Base-by-base conservation (phyloP, 2,113 vertebrate species). In the Carassius carassius region DNA sequence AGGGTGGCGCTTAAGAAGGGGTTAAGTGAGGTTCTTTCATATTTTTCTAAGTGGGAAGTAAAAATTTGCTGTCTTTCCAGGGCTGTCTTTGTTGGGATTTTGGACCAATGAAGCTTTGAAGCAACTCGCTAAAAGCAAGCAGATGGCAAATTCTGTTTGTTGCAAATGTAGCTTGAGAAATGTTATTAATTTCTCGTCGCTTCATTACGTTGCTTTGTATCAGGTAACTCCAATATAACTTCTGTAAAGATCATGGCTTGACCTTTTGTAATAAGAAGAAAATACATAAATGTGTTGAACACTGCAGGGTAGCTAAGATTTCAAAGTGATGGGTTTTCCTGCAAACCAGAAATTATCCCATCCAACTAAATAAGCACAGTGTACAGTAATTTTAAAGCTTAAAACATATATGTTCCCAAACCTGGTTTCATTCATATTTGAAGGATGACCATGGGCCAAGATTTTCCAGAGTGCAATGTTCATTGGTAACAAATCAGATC, bases 361-460 rank as follows among this genome's bases (percentile, higher is more conserved):
- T 63, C 16, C 58, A 60, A 83, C 44, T 67, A 19, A n/a, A 23
- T 41, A 51, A 23, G 49, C 67, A 37, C 51, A 77, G 51, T 77
- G 21, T 29, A 63, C 23, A 63, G 60, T 73, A 47, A 70, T 13
- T 47, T 23, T n/a, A 25, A 12, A 16, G 10, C 2, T 25, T 58
- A 77, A 77, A 32, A 56, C 49, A 35, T 29, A 78, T 29, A 0
- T 29, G 1, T 41, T 25, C 23, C 63, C 6, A n/a, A 37, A 23
- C 7, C 41, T 73, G 2, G 23, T 32, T 63, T 78, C 29, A 82
- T 82, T 78, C 35, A 78, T 78, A 78, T 85, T 82, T 82, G 14
- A 87, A 78, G n/a, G 58, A 67, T 12, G 37, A 81, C 62, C 37
- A 62, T n/a, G n/a, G 21, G 78, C 62, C 35, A 80, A n/a, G 21